Base-by-base conservation (phyloP, 2,888 invertebrate genomes). In the Harmothoe impar region DNA sequence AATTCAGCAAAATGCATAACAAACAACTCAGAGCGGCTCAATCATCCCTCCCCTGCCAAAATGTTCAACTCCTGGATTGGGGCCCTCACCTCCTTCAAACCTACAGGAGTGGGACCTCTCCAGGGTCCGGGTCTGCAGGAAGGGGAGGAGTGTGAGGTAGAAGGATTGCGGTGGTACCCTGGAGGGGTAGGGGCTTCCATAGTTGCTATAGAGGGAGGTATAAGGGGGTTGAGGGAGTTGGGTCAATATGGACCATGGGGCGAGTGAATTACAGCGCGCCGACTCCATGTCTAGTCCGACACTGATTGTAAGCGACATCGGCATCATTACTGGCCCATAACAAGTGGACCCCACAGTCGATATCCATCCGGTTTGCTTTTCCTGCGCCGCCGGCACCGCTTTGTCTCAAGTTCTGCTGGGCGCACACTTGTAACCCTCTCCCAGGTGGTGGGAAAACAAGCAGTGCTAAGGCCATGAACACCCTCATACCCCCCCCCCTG, bases 311-410 rank as follows among this genome's bases (percentile, higher is more conserved):
- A 33, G 43, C 33, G 84, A 84, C 84, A 84, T 43, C 52, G 33
- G 43, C 84, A 84, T 84, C 84, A 84, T 84, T 84, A 84, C 84
- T 77, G 77, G 29, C 77, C 77, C 77, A 77, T 77, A 77, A 77
- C 77, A 77, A 77, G 77, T 77, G 77, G 77, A 0, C 25, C 17
- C 77, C 68, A 62, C 25, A n/a, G 77, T 77, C 77, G 31, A 77
- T 77, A 77, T 31, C 17, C 77, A 77, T 29, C 77, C 77, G 77
- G 77, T 77, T 31, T 77, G 31, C 77, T 77, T 31, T 31, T 77
- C 77, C 77, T 25, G 25, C 77, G 31, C 31, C 77, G 29, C 43
- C 81, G 23, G 81, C 81, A 81, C 35, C 81, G 20, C 81, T 81
- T 81, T 81, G 35, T 81, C 81, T 81, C 81, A 20, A 25, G 29